phyloP scores from a whole-genome alignment of 1,140 invertebrate species.

The Stenopsyche tienmushanensis region DNA sequence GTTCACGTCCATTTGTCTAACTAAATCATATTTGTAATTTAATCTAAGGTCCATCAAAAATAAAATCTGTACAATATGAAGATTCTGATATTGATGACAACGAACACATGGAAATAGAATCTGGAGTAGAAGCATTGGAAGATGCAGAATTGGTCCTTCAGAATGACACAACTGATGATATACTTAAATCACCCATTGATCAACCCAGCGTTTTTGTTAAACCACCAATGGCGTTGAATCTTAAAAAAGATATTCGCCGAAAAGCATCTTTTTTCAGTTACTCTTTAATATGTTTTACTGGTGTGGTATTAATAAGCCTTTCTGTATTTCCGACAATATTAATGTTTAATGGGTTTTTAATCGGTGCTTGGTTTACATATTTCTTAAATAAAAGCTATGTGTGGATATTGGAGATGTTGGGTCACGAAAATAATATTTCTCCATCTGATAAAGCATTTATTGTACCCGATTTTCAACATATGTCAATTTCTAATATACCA shows the following conservation, averaged over 20 bases:
- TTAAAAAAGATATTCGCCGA: neutral
- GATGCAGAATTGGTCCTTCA: conserved; percentile 44
- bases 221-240: neutral
- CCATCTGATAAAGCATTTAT: neutral
- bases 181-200: neutral
- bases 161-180: conserved; percentile 3
- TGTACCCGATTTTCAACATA: conserved; percentile 17
- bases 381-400: conserved; percentile 47
- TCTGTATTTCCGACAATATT: conserved; percentile 48
- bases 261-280: conserved; percentile 45
- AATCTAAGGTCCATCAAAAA: conserved; percentile 4
- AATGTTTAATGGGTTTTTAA: conserved; percentile 51
- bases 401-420: conserved; percentile 48
- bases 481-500: conserved; percentile 46
- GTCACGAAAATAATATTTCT: conserved; percentile 20
- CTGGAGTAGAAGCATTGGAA: conserved; percentile 54
- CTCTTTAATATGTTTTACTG: conserved; percentile 50
- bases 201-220: neutral
- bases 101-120: conserved; percentile 52
- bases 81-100: conserved; percentile 30
- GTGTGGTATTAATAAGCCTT: conserved; percentile 47
- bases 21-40: neutral
- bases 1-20: neutral
- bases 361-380: conserved; percentile 52
- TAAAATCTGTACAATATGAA: conserved; percentile 13